phyloP scores from a whole-genome alignment of 1,140 invertebrate genomes.

The Drosophila saltans region DNA sequence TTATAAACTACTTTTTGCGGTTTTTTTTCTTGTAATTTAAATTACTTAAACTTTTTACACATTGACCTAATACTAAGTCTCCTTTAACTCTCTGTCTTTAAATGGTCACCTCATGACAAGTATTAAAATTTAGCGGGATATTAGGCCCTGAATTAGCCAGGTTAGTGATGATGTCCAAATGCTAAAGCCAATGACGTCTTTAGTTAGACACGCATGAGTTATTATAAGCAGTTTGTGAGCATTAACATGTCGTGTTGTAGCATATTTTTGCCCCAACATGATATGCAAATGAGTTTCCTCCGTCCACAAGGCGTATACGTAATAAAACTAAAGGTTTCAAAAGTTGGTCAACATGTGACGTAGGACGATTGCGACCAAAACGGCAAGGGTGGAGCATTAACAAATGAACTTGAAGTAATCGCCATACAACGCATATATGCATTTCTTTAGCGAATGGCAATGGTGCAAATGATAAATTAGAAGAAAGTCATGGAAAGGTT shows the following conservation, averaged over 20 bases:
- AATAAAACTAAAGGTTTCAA: slow-evolving; percentile 30
- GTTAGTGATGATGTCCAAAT: background rate
- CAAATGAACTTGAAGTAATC: slow-evolving; percentile 57
- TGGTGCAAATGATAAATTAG: slow-evolving; percentile 54
- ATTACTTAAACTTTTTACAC: background rate
- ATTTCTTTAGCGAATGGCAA: slow-evolving; percentile 35
- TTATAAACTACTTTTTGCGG: too few species aligned
- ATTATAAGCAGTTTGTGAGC: slow-evolving; percentile 50
- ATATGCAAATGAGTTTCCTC: slow-evolving; percentile 36
- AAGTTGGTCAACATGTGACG: slow-evolving; percentile 25
- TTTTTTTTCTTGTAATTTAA: background rate
- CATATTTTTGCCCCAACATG: slow-evolving; percentile 44
- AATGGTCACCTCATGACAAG: background rate
- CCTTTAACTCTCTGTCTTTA: background rate
- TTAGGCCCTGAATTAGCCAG: background rate
- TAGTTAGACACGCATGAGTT: slow-evolving; percentile 49
- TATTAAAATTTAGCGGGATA: background rate
- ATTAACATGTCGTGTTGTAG: slow-evolving; percentile 43
- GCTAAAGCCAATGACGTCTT: slow-evolving; percentile 39
- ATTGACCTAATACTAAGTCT: too few species aligned
- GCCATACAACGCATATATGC: slow-evolving; percentile 32
- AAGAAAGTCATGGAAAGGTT: slow-evolving; percentile 64
- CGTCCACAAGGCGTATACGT: slow-evolving; percentile 41
- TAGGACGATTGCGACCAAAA: slow-evolving; percentile 30
- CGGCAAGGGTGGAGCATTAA: slow-evolving; percentile 33